Evolutionary conservation across 2,113 vertebrate species (phyloP).

Genomic region (Orcinus orca): DNA sequence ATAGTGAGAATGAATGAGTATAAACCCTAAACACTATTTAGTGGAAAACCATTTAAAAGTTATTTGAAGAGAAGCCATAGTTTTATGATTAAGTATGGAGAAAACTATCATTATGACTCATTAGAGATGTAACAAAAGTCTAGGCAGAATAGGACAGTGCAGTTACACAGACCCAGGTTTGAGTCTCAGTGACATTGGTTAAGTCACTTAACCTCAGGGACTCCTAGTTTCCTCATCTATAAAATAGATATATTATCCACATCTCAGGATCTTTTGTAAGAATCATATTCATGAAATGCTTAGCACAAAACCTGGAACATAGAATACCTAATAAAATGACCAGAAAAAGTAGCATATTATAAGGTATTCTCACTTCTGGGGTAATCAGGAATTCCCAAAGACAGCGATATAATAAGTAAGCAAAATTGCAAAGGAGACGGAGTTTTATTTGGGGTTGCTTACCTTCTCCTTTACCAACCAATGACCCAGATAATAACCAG

Average conservation of each 20-base stretch:
- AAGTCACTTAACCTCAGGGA: background rate
- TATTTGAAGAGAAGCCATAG: background rate
- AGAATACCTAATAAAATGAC: background rate
- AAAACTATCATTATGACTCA: background rate
- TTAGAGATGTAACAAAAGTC: background rate
- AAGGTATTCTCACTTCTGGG: background rate
- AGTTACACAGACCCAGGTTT: slow-evolving; percentile 2
- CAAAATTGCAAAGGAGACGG: background rate
- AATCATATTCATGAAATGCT: background rate
- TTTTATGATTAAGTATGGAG: background rate
- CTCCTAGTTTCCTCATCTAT: slow-evolving; percentile 2
- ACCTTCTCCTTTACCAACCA: background rate
- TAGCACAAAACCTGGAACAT: background rate
- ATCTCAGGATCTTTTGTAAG: background rate
- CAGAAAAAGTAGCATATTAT: background rate
- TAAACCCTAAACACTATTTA: background rate
- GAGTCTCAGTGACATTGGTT: background rate
- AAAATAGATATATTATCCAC: background rate
- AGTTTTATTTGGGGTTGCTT: background rate
- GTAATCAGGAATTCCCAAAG: background rate
- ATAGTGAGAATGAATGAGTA: slow-evolving; percentile 7
- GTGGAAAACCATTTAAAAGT: background rate
- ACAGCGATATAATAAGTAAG: background rate
- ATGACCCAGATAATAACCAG: background rate
- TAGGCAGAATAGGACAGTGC: background rate